Conservation (phyloP, 2,797 vertebrate species). For the Acanthopagrus latus region DNA sequence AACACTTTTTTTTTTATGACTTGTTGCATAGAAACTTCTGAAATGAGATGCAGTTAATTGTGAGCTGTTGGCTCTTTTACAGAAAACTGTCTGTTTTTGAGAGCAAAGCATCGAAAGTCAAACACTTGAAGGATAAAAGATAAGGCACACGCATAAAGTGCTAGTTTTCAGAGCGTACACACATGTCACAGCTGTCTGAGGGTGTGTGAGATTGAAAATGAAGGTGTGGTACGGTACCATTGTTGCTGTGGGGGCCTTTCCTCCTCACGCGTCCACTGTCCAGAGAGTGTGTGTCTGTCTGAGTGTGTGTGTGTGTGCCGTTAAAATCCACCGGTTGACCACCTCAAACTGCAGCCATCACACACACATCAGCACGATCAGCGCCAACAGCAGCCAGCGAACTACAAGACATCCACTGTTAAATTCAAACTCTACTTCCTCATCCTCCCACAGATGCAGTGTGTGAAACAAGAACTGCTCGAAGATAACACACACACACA, state of each 20-base stretch:
- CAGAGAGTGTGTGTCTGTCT: constrained; percentile 21
- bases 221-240: constrained; percentile 78
- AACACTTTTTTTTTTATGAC: background rate
- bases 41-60: background rate
- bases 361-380: constrained; percentile 25
- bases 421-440: constrained; percentile 82
- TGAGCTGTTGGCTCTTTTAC: background rate
- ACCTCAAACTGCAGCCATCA: constrained; percentile 72
- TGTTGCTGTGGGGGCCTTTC: constrained; percentile 49
- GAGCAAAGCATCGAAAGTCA: background rate
- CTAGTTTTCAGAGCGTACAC: background rate
- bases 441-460: constrained; percentile 66
- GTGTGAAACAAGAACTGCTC: constrained; percentile 78
- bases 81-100: background rate
- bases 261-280: constrained; percentile 54
- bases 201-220: constrained; percentile 23
- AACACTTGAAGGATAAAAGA: background rate
- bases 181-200: background rate
- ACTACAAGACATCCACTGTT: constrained; percentile 59
- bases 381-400: constrained; percentile 36
- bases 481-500: constrained; percentile 23
- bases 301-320: constrained; percentile 20
- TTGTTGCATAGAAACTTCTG: background rate
- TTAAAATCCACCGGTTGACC: constrained; percentile 61
- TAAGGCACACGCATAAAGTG: background rate